phyloP scores from a whole-genome alignment of 2,797 vertebrate genomes.

The Chelmon rostratus region DNA sequence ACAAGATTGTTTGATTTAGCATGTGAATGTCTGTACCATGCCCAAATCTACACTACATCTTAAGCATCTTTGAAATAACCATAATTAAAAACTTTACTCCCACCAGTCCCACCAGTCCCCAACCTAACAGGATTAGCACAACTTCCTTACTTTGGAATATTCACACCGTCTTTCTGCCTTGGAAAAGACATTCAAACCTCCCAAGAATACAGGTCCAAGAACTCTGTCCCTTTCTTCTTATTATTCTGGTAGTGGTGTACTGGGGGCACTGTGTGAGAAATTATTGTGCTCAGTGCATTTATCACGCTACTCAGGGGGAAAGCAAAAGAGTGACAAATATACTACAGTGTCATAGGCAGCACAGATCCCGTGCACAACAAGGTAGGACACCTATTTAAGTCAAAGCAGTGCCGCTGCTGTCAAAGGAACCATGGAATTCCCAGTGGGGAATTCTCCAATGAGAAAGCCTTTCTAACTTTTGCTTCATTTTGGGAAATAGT shows the following conservation, averaged over 20 bases:
- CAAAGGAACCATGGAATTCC: neutral
- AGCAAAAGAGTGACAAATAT: constrained; percentile 76
- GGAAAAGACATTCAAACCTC: neutral
- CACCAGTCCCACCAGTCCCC: no score
- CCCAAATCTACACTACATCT: neutral
- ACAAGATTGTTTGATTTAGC: no score
- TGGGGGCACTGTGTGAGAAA: constrained; percentile 39
- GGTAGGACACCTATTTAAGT: constrained; percentile 44
- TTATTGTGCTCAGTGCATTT: constrained; percentile 72
- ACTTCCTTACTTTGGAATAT: neutral
- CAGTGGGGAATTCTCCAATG: no score
- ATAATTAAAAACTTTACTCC: no score
- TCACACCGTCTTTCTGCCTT: neutral
- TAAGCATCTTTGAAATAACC: neutral
- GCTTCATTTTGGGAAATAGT: no score
- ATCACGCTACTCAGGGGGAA: constrained; percentile 74
- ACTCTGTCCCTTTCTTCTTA: constrained; percentile 26
- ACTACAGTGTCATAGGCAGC: constrained; percentile 69
- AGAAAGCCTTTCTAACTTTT: no score
- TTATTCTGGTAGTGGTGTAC: constrained; percentile 25
- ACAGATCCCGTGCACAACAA: constrained; percentile 42
- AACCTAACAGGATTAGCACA: neutral
- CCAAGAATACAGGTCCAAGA: neutral
- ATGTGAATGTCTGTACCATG: no score
- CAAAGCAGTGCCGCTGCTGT: constrained; percentile 8